Base-by-base conservation (phyloP, 1,140 invertebrate species). In the Gryon sp. region DNA sequence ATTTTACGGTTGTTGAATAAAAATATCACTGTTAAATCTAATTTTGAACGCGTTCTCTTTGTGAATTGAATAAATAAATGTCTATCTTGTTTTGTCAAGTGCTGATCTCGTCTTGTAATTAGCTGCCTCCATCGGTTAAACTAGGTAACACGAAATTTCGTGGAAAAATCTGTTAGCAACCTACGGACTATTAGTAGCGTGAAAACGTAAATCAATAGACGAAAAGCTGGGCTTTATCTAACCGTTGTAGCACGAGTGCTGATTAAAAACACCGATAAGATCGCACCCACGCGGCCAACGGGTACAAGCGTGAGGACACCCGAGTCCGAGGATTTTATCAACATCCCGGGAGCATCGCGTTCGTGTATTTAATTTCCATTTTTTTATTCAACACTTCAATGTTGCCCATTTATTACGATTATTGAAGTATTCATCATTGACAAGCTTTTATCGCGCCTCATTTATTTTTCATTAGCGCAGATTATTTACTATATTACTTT, bases 181-280 rank as follows among this genome's bases (percentile, higher is more conserved):
- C 9, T 28, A 34, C 12, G 36, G 14, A 14, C 30, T 18, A 57
- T 65, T 63, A 41, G 34, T 14, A 41, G 9, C 19, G 26, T 52
- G 50, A 32, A 18, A 36, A 32, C 30, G 72, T 76, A 69, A 69
- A 76, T 76, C 57, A 76, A 76, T 69, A 62, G 63, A 69, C 48
- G 24, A 2, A 48, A 69, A 57, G 48, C 48, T 19, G 32, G 36
- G 28, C 45, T 69, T 76, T 53, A 70, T 70, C 73, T 59, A 65
- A 50, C 16, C 52, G 59, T 19, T 57, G 65, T 45, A 50, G 38
- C 53, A 57, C 60, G 36, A 48, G 34, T 30, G 48, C 28, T 59
- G 73, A 76, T 76, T 76, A 76, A 76, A 75, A 76, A 69, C 45
- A 24, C 46, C 55, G 73, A 76, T 76, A 76, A 76, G 65, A 70